Percentiles rank a stretch among this genome's conserved stretches.
Evolutionary conservation across 2,113 vertebrate genomes (phyloP).

Genomic region (Halcyon malimbica): DNA sequence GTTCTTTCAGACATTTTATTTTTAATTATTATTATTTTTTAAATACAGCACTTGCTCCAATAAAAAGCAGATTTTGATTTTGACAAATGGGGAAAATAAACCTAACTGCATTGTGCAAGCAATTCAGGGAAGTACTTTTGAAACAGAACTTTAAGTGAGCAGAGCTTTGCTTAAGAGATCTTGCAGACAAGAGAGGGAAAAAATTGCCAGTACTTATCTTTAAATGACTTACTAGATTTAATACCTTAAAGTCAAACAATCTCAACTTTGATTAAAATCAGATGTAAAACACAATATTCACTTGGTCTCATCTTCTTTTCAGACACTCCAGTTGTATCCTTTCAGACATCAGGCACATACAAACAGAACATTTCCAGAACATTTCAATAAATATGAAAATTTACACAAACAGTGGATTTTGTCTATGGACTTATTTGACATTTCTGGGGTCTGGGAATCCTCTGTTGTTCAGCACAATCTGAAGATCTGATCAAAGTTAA

Average conservation of each 20-base stretch:
- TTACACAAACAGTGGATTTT: not conserved
- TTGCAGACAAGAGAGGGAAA: not conserved
- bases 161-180: not conserved
- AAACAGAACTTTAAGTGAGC: not conserved
- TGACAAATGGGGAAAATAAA: not conserved
- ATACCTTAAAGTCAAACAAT: not conserved
- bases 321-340: not conserved
- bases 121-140: not conserved
- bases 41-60: not conserved
- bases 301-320: not conserved
- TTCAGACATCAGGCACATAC: not conserved
- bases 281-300: not conserved
- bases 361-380: not conserved
- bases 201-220: not conserved
- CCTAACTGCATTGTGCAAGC: not conserved
- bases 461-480: not conserved
- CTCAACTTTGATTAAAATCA: not conserved
- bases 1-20: not conserved
- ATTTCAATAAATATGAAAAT: not conserved
- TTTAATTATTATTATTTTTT: not conserved
- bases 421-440: not conserved
- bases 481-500: not conserved
- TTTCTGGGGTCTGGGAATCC: not conserved
- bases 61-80: not conserved
- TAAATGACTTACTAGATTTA: not conserved